phyloP scores from a whole-genome alignment of 2,888 invertebrate genomes.

The Pycnomerus fuliginosus region DNA sequence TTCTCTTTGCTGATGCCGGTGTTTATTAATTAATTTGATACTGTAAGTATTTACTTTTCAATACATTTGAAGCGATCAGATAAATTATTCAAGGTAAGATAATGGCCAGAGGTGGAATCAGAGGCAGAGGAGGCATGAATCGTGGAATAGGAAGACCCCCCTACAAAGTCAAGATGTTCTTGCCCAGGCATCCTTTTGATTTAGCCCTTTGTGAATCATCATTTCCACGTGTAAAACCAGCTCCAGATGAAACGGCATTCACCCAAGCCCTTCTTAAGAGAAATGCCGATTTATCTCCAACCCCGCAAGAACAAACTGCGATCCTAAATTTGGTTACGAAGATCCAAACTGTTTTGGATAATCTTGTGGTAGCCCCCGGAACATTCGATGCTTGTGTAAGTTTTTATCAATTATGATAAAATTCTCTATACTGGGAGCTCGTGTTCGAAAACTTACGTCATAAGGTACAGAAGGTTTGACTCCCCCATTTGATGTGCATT shows the following conservation, averaged over 20 bases:
- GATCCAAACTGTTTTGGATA: constrained; percentile 92
- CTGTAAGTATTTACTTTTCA: no score
- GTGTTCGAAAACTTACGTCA: no score
- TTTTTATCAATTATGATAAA: no score
- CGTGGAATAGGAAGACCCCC: constrained; percentile 67
- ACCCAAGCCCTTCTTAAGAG: constrained; percentile 90
- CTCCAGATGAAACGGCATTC: constrained; percentile 80
- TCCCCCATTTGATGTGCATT: no score
- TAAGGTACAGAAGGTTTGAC: no score
- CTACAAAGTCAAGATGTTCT: constrained; percentile 63
- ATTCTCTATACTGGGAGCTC: no score
- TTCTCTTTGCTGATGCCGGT: no score
- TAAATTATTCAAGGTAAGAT: no score
- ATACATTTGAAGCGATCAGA: no score
- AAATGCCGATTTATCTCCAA: constrained; percentile 88
- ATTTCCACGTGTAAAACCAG: constrained; percentile 82
- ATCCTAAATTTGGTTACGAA: constrained; percentile 92
- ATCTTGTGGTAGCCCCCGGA: constrained; percentile 90
- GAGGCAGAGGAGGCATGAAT: constrained; percentile 63
- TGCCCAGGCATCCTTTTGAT: constrained; percentile 83
- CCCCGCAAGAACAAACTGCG: constrained; percentile 86
- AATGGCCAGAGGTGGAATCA: constrained; percentile 75
- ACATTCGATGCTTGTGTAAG: constrained; percentile 94
- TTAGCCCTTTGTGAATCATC: constrained; percentile 83
- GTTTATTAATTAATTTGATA: no score